Evolutionary conservation across 2,888 invertebrate genomes (phyloP).

Genomic region (Hololepta plana): DNA sequence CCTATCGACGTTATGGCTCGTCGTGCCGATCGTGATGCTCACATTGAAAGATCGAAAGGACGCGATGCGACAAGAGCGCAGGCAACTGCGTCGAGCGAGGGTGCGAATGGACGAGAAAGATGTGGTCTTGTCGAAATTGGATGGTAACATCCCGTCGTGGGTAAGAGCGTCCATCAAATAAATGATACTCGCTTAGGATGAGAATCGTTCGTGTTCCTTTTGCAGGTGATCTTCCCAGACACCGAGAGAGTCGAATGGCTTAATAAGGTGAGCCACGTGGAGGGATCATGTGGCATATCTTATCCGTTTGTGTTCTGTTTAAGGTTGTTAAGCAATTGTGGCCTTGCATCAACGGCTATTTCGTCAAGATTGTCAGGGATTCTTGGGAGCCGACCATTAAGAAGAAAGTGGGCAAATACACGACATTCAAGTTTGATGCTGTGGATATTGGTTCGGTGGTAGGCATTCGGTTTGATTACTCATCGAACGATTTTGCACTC

Average conservation of each 20-base stretch:
- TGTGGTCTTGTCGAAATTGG: conserved; percentile 67
- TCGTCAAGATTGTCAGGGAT: conserved; percentile 64
- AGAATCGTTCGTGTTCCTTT: conserved; percentile 13
- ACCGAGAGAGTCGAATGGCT: conserved; percentile 92
- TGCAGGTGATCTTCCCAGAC: conserved; percentile 85
- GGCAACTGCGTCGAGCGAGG: conserved; percentile 58
- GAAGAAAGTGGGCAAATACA: conserved; percentile 64
- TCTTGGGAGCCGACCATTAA: conserved; percentile 74
- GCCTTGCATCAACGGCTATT: conserved; percentile 91
- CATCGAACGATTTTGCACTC: no score
- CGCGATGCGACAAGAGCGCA: conserved; percentile 50
- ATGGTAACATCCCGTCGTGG: conserved; percentile 90
- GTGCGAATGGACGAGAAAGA: conserved; percentile 70
- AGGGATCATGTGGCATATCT: no score
- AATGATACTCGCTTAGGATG: neutral
- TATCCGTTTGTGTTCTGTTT: no score
- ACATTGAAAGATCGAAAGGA: conserved; percentile 67
- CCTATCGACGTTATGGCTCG: conserved; percentile 80
- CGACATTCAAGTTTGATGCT: no score
- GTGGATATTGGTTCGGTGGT: no score
- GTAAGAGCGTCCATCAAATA: no score
- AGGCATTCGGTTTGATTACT: no score
- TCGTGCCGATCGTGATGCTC: conserved; percentile 60
- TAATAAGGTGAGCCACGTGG: no score
- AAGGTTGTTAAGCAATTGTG: conserved; percentile 83